Evolutionary conservation across 2,797 vertebrate species (phyloP).

Genomic region (Chiroxiphia lanceolata): DNA sequence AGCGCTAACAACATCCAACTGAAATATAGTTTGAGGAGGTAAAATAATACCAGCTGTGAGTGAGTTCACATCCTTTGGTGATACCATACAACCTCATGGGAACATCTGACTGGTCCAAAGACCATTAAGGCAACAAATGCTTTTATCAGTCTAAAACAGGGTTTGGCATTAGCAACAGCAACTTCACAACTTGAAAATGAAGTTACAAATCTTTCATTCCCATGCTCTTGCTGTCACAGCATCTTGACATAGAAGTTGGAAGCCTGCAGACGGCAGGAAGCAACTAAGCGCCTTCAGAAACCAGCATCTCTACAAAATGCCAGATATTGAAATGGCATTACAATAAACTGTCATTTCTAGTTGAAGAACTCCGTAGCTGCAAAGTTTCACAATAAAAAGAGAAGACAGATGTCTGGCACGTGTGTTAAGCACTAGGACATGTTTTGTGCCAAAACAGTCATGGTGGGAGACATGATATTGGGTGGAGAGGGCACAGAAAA

Average conservation of each 20-base stretch:
- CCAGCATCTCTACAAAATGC: background rate
- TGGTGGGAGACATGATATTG: rapidly evolving
- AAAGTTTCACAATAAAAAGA: background rate
- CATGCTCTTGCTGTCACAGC: background rate
- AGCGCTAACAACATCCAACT: background rate
- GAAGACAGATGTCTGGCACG: background rate
- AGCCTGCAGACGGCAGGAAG: background rate
- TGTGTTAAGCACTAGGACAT: background rate
- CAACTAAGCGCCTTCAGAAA: background rate
- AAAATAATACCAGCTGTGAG: background rate
- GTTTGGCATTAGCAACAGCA: background rate
- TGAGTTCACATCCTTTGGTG: background rate
- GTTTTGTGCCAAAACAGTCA: background rate
- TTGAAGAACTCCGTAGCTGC: background rate
- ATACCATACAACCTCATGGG: background rate
- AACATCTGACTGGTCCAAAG: background rate
- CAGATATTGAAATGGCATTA: background rate
- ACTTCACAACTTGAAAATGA: background rate
- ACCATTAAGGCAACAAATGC: background rate
- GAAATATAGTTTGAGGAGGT: background rate
- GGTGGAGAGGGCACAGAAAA: background rate
- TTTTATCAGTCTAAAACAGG: background rate
- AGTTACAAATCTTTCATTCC: background rate
- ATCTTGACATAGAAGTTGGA: background rate
- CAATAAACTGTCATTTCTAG: background rate